Conservation (phyloP, 2,797 vertebrate genomes). For the Neostethus bicornis region DNA sequence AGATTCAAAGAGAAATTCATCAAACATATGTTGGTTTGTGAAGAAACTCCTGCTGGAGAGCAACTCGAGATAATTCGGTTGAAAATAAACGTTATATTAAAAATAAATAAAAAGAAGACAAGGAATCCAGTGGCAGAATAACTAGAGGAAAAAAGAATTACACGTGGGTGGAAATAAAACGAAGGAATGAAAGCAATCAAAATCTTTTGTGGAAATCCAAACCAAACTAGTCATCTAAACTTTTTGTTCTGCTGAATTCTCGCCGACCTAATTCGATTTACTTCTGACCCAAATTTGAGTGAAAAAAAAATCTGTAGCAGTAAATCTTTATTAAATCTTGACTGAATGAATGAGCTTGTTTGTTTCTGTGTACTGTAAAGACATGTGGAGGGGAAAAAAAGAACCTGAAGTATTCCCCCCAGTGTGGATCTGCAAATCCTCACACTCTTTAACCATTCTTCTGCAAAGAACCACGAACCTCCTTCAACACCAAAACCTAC, state of each 20-base stretch:
- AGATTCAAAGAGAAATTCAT: too few relatives aligned
- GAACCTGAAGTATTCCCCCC: slow-evolving; percentile 25
- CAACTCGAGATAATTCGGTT: too few relatives aligned
- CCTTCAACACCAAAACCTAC: slow-evolving; percentile 4
- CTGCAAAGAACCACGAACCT: slow-evolving; percentile 58
- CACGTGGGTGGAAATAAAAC: neutral
- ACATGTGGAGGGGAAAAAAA: slow-evolving; percentile 19
- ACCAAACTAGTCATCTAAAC: slow-evolving; percentile 2
- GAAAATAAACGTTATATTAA: too few relatives aligned
- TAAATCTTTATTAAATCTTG: slow-evolving; percentile 47
- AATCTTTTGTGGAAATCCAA: neutral
- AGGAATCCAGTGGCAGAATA: neutral
- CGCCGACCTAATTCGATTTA: slow-evolving; percentile 41
- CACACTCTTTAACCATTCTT: slow-evolving; percentile 52
- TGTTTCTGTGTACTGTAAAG: slow-evolving; percentile 39
- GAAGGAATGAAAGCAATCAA: neutral
- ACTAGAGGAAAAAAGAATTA: neutral
- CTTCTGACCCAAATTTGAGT: slow-evolving; percentile 44
- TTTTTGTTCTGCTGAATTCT: slow-evolving; percentile 6
- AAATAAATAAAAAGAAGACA: too few relatives aligned
- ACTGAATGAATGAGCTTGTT: slow-evolving; percentile 47
- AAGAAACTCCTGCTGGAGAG: too few relatives aligned
- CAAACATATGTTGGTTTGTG: too few relatives aligned
- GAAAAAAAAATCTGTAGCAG: slow-evolving; percentile 32
- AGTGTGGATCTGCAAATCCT: slow-evolving; percentile 44